These are phyloP conservation scores for Ascidia mentula DNA, from an alignment of 23 tunicate genomes.

Conservation along the genomic window DNA sequence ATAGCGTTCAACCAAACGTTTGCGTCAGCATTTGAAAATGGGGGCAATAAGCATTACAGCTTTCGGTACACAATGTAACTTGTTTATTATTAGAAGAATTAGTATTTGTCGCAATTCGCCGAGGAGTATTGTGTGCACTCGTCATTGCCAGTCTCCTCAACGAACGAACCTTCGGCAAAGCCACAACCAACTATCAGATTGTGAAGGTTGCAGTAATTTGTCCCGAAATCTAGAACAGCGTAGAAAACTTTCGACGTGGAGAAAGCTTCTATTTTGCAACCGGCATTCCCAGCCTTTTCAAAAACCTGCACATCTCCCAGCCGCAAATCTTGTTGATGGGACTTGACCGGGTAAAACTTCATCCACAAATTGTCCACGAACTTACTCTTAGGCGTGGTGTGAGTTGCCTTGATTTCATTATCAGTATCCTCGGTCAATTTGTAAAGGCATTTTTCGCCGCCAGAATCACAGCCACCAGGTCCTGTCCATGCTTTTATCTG, in stretches of 20 bases:
- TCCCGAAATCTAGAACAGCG: constrained; percentile 89
- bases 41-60: no score
- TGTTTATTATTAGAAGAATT: background rate
- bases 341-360: constrained; percentile 15
- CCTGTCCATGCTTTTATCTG: constrained; percentile 57
- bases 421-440: constrained; percentile 11
- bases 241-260: constrained; percentile 71
- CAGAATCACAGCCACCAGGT: constrained; percentile 28
- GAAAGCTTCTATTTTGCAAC: constrained; percentile 38
- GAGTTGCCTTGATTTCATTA: constrained; percentile 41
- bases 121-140: constrained; percentile 73
- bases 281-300: background rate
- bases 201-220: constrained; percentile 87
- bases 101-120: constrained; percentile 62
- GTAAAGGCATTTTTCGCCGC: constrained; percentile 79
- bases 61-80: no score
- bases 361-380: constrained; percentile 65
- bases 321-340: background rate
- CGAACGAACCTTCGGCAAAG: constrained; percentile 24
- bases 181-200: constrained; percentile 74
- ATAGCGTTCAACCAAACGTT: no score
- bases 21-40: no score
- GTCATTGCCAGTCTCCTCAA: constrained; percentile 40
- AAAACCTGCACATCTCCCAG: background rate
- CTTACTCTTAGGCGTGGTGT: constrained; percentile 63